Conservation (phyloP, 1,140 invertebrate species). For the Drosophila malerkotliana region DNA sequence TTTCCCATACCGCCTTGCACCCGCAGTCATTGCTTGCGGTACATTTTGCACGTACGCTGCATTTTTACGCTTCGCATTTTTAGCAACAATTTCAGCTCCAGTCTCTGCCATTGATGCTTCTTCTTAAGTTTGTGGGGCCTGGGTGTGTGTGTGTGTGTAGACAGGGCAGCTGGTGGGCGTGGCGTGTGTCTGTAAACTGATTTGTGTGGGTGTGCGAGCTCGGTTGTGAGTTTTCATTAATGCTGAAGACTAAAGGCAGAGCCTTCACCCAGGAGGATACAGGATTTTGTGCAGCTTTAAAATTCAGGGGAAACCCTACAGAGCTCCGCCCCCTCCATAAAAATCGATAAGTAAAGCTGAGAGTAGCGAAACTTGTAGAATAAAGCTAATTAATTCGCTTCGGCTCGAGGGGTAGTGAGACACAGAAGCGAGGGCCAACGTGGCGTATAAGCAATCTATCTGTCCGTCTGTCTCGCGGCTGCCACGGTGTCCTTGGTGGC, state of each 20-base stretch:
- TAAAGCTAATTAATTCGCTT: slow-evolving; percentile 71
- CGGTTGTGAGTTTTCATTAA: slow-evolving; percentile 61
- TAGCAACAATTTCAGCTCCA: slow-evolving; percentile 59
- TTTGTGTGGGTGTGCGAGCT: slow-evolving; percentile 35
- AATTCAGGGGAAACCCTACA: slow-evolving; percentile 5
- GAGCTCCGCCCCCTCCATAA: slow-evolving; percentile 1
- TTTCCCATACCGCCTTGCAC: neutral
- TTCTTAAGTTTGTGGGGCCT: slow-evolving; percentile 18
- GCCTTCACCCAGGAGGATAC: slow-evolving; percentile 8
- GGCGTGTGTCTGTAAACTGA: slow-evolving; percentile 69
- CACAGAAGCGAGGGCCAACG: slow-evolving; percentile 2
- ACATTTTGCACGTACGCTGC: slow-evolving; percentile 78
- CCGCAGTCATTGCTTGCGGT: slow-evolving; percentile 58
- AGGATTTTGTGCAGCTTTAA: slow-evolving; percentile 56
- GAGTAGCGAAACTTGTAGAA: slow-evolving; percentile 43
- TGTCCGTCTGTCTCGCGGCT: slow-evolving; percentile 10
- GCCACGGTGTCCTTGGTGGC: slow-evolving; percentile 23
- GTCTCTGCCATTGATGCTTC: slow-evolving; percentile 14
- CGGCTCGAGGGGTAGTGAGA: neutral
- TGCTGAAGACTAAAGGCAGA: slow-evolving; percentile 18
- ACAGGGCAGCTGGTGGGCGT: slow-evolving; percentile 4
- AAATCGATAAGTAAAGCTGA: slow-evolving; percentile 56
- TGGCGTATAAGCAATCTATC: slow-evolving; percentile 47
- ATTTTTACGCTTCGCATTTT: slow-evolving; percentile 67
- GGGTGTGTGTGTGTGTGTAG: slow-evolving; percentile 12